These are phyloP conservation scores for Drosophila orosa DNA, from an alignment of 1,140 invertebrate species.

Conservation along the genomic window DNA sequence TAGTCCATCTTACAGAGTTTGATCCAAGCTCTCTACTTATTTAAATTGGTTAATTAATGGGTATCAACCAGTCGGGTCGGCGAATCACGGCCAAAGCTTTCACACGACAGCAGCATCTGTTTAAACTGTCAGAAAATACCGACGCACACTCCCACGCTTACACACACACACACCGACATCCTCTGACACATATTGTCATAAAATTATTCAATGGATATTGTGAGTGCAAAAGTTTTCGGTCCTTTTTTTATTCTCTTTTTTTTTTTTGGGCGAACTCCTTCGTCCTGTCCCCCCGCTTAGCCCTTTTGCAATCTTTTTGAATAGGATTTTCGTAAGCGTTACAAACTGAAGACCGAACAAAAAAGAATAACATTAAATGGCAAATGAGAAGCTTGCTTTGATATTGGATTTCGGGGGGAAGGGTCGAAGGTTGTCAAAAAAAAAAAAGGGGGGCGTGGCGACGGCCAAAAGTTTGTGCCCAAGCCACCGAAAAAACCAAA, in stretches of 20 bases:
- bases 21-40: background rate
- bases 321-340: slow-evolving; percentile 79
- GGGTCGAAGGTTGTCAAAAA: slow-evolving; percentile 19
- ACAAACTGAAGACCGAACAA: slow-evolving; percentile 68
- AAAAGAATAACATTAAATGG: slow-evolving; percentile 76
- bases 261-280: background rate
- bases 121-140: slow-evolving; percentile 79
- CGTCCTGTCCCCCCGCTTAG: slow-evolving; percentile 30
- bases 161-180: slow-evolving; percentile 37
- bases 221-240: slow-evolving; percentile 70
- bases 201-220: slow-evolving; percentile 84
- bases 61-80: slow-evolving; percentile 10
- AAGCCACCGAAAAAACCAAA: slow-evolving; percentile 21
- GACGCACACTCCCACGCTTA: slow-evolving; percentile 24
- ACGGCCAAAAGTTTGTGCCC: slow-evolving; percentile 27
- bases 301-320: slow-evolving; percentile 80
- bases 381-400: slow-evolving; percentile 74
- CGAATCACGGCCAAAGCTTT: background rate
- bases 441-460: slow-evolving; percentile 4
- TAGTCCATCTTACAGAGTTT: too few relatives aligned
- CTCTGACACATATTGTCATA: slow-evolving; percentile 84
- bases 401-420: slow-evolving; percentile 73
- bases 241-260: slow-evolving; percentile 47
- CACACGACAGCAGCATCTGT: slow-evolving; percentile 59
- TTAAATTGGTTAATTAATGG: background rate